A percentile compares a stretch with the other conserved stretches of the same genome.
These are phyloP conservation scores for Otis tarda DNA, from an alignment of 2,113 vertebrate species.

Conservation along the genomic window DNA sequence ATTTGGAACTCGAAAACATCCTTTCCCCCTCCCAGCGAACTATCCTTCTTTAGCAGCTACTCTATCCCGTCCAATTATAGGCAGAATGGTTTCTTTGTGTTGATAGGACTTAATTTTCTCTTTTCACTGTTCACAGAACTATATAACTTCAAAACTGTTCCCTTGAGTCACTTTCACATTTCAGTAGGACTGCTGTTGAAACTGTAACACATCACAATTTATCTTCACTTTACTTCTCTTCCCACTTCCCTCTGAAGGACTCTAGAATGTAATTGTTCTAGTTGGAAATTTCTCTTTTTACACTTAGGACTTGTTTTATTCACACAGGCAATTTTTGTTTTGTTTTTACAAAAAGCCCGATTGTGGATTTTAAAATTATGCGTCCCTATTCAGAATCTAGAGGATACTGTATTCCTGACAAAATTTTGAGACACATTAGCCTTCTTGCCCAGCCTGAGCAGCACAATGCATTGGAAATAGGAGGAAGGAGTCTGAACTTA, in stretches of 20 bases:
- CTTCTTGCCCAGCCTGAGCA: not conserved
- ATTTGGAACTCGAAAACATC: not conserved
- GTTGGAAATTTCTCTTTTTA: not conserved
- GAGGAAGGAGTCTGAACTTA: not conserved
- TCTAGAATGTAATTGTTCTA: not conserved
- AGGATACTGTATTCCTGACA: not conserved
- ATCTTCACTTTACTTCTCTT: not conserved
- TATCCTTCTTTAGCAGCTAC: not conserved
- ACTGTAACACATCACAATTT: not conserved
- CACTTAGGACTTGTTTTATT: not conserved
- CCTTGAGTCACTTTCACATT: not conserved
- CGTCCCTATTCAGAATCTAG: not conserved
- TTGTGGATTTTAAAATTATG: not conserved
- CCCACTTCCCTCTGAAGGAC: not conserved
- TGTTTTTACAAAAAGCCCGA: not conserved
- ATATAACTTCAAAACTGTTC: not conserved
- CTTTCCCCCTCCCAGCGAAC: not conserved
- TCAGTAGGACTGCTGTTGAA: not conserved
- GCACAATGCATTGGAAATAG: not conserved
- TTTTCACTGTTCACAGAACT: not conserved
- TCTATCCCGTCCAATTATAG: not conserved
- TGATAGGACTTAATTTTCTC: not conserved
- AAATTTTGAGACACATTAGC: not conserved
- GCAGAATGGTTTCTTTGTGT: constrained; percentile 5
- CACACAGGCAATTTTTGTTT: not conserved